A percentile compares a stretch with the other conserved stretches of the same genome.
Conservation (phyloP, 1,140 invertebrate genomes). For the Trachelipus rathkii region DNA sequence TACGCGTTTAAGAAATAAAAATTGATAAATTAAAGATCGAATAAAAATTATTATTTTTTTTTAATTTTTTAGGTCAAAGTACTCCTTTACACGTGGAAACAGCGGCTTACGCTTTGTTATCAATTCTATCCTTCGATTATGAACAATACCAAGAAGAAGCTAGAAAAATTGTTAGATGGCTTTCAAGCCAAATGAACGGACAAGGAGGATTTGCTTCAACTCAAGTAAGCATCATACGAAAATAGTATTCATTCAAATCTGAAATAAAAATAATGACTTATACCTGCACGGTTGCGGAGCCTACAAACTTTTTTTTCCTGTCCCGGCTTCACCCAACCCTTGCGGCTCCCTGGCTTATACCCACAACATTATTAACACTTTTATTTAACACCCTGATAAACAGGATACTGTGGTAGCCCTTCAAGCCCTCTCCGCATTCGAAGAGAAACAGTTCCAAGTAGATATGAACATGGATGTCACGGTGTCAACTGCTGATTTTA, state of each 20-base stretch:
- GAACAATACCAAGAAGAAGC: conserved; percentile 53
- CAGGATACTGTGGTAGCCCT: conserved; percentile 23
- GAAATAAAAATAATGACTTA: too few species aligned
- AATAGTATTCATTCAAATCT: too few species aligned
- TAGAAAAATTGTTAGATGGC: conserved; percentile 64
- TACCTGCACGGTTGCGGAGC: too few species aligned
- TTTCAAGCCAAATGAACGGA: conserved; percentile 59
- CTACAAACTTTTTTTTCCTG: too few species aligned
- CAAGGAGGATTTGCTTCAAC: conserved; percentile 73
- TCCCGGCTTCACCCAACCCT: too few species aligned
- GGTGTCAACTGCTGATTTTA: not conserved
- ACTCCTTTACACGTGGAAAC: conserved; percentile 29
- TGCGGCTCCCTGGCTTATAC: too few species aligned
- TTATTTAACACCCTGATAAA: too few species aligned
- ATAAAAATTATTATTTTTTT: too few species aligned
- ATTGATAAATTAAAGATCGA: too few species aligned
- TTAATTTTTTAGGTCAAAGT: conserved; percentile 22
- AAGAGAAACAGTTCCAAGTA: not conserved
- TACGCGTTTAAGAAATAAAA: too few species aligned
- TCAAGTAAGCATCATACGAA: conserved; percentile 58
- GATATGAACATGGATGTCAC: not conserved
- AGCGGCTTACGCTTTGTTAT: conserved; percentile 46
- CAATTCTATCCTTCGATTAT: conserved; percentile 28
- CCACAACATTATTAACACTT: too few species aligned
- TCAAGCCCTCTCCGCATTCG: conserved; percentile 3